Conservation (phyloP, 2,797 vertebrate genomes). For the Todus mexicanus region DNA sequence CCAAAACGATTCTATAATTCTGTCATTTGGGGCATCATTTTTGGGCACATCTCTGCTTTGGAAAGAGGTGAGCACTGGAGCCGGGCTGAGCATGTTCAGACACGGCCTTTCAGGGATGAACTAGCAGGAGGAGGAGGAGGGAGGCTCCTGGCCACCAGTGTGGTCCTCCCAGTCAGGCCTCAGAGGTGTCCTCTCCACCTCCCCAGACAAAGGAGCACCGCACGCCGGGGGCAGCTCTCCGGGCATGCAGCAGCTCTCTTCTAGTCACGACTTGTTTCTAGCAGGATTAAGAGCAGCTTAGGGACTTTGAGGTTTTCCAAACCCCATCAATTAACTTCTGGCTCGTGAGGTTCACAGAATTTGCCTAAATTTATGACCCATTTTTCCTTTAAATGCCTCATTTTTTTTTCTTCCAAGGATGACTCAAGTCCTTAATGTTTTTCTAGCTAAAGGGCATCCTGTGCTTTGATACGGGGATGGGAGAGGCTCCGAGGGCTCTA, state of each 20-base stretch:
- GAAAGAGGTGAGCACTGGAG: neutral
- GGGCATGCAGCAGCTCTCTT: neutral
- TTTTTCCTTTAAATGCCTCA: slow-evolving; percentile 41
- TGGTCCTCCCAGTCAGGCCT: neutral
- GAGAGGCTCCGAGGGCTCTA: neutral
- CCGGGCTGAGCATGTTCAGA: neutral
- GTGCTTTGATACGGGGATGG: neutral
- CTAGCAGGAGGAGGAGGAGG: neutral
- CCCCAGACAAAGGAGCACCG: neutral
- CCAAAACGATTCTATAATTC: neutral
- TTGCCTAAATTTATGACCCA: slow-evolving; percentile 53
- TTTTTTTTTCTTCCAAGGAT: slow-evolving; percentile 16
- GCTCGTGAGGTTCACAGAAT: slow-evolving; percentile 13
- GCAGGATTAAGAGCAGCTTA: slow-evolving; percentile 4
- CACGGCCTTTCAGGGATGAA: neutral
- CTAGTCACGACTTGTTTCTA: neutral
- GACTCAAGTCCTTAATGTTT: slow-evolving; percentile 45
- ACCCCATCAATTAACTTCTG: slow-evolving; percentile 53
- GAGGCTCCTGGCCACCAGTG: neutral
- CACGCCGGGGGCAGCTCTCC: neutral
- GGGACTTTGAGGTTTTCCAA: slow-evolving; percentile 46
- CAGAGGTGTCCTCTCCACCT: neutral
- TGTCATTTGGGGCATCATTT: neutral
- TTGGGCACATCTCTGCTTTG: neutral
- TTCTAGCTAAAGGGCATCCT: slow-evolving; percentile 60